Percentiles rank a stretch among this genome's conserved stretches.
phyloP scores from a whole-genome alignment of 2,797 vertebrate genomes.

The Cryptoblepharus egeriae region DNA sequence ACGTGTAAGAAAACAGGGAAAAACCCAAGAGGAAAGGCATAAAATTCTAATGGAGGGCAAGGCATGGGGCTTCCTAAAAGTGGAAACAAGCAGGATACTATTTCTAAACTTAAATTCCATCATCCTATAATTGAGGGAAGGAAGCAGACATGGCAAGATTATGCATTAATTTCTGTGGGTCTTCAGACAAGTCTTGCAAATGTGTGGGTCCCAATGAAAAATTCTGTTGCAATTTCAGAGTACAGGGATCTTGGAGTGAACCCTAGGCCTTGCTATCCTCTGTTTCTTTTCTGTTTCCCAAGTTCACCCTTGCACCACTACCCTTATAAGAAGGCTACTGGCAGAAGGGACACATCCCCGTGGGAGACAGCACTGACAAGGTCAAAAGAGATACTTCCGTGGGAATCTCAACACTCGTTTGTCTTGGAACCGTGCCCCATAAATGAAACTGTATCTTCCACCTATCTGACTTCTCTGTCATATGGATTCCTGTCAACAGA shows the following conservation, averaged over 20 bases:
- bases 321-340: neutral
- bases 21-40: neutral
- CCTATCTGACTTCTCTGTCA: constrained; percentile 6
- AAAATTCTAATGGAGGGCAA: neutral
- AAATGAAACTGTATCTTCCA: constrained; percentile 4
- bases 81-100: no score
- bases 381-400: constrained; percentile 39
- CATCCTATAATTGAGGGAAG: neutral
- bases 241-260: neutral
- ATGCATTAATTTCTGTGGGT: neutral
- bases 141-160: constrained; percentile 3
- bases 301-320: constrained; percentile 10
- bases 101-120: no score
- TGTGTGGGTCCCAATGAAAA: constrained; percentile 2
- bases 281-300: constrained; percentile 11
- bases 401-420: constrained; percentile 31
- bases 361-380: constrained; percentile 12
- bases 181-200: neutral
- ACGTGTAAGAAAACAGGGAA: neutral
- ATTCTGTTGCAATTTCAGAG: neutral
- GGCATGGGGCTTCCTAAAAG: neutral
- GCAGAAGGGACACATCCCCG: constrained; percentile 24
- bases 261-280: neutral
- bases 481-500: neutral
- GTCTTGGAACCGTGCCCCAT: constrained; percentile 23